Base-by-base conservation (phyloP, 2,888 invertebrate genomes). In the Brachyopa scutellaris region DNA sequence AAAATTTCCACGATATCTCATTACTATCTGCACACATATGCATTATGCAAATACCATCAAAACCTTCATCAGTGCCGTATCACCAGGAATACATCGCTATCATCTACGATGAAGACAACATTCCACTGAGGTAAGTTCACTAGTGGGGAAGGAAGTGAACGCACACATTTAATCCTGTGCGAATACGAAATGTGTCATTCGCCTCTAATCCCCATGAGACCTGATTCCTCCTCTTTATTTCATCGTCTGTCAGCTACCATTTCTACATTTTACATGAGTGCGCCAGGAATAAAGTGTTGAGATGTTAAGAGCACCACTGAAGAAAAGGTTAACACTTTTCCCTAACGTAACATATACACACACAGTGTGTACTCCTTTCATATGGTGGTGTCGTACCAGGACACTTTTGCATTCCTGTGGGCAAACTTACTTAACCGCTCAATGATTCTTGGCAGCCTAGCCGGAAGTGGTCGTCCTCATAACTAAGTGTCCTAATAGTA, bases 391-490 rank as follows among this genome's bases (percentile, higher is more conserved):
- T 57, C 59, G 38, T 66, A 29, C 33, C 51, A 49, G 53, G 49
- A 70, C 47, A 62, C 57, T 70, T 61, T 17, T 62, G 69, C 74
- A 59, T 59, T 51, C 51, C 64, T 69, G 31, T 59, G 69, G 62
- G 53, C 59, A 76, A 80, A 70, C 80, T 80, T 70, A 70, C 76
- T 80, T 80, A 80, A 76, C 80, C 69, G 76, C 80, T 80, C 76
- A 69, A 76, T 80, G 49, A 21, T 47, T 40, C 53, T 62, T 40
- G 69, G n/a, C 17, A 26, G 6, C 6, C 6, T 26, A 26, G 47
- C 9, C 62, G 55, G 33, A 53, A 61, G 59, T 47, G 19, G 67
- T 66, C 67, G 73, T 47, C 57, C 77, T 70, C 70, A 42, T 70
- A 64, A 70, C 64, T 57, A 74, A 74, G 72, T 78, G 72, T 78